These are phyloP conservation scores for Machaerirhynchus nigripectus DNA, from an alignment of 2,113 vertebrate genomes.

Conservation along the genomic window DNA sequence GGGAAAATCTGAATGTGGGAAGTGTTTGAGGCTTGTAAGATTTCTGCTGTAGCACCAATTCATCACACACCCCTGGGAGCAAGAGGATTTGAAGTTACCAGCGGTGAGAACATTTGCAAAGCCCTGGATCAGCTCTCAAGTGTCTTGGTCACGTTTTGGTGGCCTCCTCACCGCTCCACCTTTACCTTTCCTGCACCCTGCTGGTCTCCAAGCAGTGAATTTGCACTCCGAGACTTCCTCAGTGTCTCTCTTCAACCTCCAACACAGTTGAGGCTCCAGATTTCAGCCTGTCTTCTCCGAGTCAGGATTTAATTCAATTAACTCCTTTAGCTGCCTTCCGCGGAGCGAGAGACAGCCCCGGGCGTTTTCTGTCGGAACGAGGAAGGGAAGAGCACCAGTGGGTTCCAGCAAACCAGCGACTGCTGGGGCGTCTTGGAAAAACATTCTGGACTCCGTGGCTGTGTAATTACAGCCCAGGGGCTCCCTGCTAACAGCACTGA, in stretches of 20 bases:
- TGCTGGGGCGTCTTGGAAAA: neutral
- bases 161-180: neutral
- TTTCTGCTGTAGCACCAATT: neutral
- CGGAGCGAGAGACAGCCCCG: neutral
- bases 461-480: neutral
- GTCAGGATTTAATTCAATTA: neutral
- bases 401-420: neutral
- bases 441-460: neutral
- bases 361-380: rapidly evolving
- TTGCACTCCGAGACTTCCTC: neutral
- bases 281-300: neutral
- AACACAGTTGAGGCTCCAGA: neutral
- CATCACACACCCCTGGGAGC: rapidly evolving
- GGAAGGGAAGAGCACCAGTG: neutral
- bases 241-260: neutral
- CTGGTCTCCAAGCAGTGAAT: neutral
- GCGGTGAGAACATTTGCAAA: neutral
- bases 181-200: rapidly evolving
- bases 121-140: neutral
- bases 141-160: neutral
- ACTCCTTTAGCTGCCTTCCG: neutral
- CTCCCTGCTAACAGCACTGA: neutral
- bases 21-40: neutral
- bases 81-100: neutral
- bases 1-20: neutral